Base-by-base conservation (phyloP, 2,797 vertebrate species). In the Phoebastria nigripes region DNA sequence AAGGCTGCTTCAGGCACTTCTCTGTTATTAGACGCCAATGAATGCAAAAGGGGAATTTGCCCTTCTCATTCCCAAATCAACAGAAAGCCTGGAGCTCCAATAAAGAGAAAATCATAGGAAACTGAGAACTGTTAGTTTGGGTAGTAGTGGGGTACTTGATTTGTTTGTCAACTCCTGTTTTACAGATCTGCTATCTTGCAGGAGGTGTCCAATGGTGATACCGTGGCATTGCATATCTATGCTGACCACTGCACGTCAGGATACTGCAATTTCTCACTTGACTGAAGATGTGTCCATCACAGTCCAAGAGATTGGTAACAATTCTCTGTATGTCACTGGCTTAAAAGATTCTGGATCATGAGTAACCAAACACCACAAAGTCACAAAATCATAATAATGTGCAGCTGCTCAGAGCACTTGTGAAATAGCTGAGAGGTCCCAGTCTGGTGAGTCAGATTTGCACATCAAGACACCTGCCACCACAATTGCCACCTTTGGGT, bases 21-120 rank as follows among this genome's bases (percentile, higher is more conserved):
- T 44, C 0, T 20, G 3, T 28, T 82, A 49, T 26, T n/a, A 69
- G 24, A 29, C 1, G 1, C 1, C 28, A 70, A 11, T 33, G 37
- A 78, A 41, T 22, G 6, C 9, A 35, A 74, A 82, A 65, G 26
- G 9, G 24, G 29, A 71, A 67, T 49, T 69, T 55, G 1, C 6
- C 22, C 12, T 86, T 89, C 52, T 59, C 25, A 37, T 35, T 74
- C 28, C 11, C 16, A 73, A 59, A 78, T 37, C 39, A 76, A 41
- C 7, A 33, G 42, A 72, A 85, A 49, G 1, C 3, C 8, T 87
- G 37, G 25, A 76, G 11, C 5, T 76, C 35, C 16, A 73, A 12
- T 9, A 71, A 28, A 41, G 25, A 47, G 20, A 66, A 44, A 37
- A 33, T 62, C 18, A 22, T 5, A 29, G 15, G 39, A 87, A 79